A percentile compares a stretch with the other conserved stretches of the same genome.
Conservation (phyloP, 2,113 vertebrate genomes). For the Calidris pygmaea region DNA sequence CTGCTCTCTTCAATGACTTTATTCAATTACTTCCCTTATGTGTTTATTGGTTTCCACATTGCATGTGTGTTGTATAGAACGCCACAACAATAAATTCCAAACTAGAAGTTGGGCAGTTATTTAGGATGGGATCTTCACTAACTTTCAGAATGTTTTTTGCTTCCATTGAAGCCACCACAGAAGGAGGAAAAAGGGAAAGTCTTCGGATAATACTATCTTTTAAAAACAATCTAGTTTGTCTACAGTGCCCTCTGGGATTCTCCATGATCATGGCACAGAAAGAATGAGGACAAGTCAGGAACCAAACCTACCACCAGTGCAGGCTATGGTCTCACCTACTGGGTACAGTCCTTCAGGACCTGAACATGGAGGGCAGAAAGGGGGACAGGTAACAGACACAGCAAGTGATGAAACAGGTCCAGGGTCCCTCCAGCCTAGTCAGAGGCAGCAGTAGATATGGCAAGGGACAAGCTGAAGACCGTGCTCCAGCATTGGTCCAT, state of each 20-base stretch:
- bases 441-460: background rate
- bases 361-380: rapidly evolving
- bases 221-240: background rate
- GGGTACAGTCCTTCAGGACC: background rate
- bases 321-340: background rate
- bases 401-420: too few species aligned
- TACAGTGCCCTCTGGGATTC: background rate
- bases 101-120: background rate
- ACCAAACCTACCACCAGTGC: background rate
- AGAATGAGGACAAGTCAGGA: background rate
- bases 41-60: background rate
- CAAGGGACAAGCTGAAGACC: background rate
- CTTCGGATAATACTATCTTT: background rate
- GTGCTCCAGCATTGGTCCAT: background rate
- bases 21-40: background rate
- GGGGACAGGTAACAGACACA: background rate
- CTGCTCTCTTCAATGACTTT: background rate
- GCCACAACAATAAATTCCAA: background rate
- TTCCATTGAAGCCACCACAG: background rate
- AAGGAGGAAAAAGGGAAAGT: background rate
- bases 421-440: background rate
- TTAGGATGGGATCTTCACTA: background rate
- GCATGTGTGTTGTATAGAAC: rapidly evolving
- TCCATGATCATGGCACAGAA: background rate
- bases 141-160: background rate